Evolutionary conservation across 2,113 vertebrate genomes (phyloP).

Genomic region (Pampusana beccarii): DNA sequence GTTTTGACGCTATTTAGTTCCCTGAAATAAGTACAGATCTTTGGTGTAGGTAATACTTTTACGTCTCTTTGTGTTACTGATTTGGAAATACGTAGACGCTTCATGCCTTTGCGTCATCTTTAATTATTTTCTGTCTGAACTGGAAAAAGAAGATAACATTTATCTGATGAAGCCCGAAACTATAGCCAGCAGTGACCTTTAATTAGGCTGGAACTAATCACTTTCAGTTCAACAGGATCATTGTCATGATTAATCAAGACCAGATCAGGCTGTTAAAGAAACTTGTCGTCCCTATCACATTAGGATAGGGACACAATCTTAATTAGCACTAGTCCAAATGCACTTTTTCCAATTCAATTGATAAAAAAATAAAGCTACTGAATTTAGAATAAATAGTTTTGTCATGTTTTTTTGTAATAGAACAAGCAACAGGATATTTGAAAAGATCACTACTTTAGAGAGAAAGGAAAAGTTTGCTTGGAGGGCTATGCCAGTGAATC

Average conservation of each 20-base stretch:
- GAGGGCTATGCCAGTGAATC: not conserved
- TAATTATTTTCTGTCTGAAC: not conserved
- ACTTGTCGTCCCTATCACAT: not conserved
- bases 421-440: not conserved
- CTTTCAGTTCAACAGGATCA: conserved; percentile 2
- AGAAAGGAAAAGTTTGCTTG: not conserved
- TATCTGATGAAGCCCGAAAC: not conserved
- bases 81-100: not conserved
- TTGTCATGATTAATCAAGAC: conserved; percentile 36
- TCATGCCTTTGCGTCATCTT: not conserved
- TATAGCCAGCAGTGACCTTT: not conserved
- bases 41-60: not conserved
- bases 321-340: not conserved
- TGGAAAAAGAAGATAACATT: not conserved
- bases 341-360: not conserved
- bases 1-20: not conserved
- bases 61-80: not conserved
- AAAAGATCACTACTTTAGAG: not conserved
- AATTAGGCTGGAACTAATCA: conserved; percentile 28
- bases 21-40: not conserved
- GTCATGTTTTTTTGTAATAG: not conserved
- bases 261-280: not conserved
- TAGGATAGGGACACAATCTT: not conserved
- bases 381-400: not conserved
- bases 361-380: not conserved